phyloP scores from a whole-genome alignment of 2,113 vertebrate genomes.

The Proteles cristata region DNA sequence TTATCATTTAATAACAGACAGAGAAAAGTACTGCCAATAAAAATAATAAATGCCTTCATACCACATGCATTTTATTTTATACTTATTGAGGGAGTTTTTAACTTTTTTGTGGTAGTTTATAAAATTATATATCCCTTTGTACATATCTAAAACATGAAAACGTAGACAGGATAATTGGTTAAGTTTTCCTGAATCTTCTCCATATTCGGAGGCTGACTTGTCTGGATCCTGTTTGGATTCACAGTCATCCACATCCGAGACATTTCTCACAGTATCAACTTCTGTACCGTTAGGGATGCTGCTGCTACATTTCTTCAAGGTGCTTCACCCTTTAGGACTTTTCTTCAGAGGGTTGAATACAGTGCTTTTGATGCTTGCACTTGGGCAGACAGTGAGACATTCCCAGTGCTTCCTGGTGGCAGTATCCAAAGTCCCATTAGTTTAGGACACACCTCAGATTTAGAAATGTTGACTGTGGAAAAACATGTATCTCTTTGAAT shows the following conservation, averaged over 20 bases:
- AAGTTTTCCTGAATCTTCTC: not conserved
- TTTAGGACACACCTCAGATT: not conserved
- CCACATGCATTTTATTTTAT: not conserved
- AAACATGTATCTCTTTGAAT: not conserved
- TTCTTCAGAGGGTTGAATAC: not conserved
- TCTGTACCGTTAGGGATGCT: not conserved
- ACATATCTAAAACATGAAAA: not conserved
- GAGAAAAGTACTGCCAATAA: conserved; percentile 3
- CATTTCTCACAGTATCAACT: not conserved
- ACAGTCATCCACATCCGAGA: not conserved
- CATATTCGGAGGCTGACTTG: not conserved
- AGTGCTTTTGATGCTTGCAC: not conserved
- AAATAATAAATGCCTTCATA: not conserved
- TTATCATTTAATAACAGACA: not conserved
- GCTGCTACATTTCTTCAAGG: not conserved
- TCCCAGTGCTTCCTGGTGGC: not conserved
- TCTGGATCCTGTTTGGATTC: not conserved
- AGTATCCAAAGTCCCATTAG: not conserved
- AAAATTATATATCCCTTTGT: not conserved
- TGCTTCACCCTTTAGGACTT: not conserved
- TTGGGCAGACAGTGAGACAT: not conserved
- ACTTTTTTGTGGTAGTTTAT: not conserved
- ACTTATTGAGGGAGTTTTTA: not conserved
- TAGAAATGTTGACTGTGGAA: not conserved
- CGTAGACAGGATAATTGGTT: not conserved